Conservation (phyloP, 2,113 vertebrate species). For the Phalacrocorax aristotelis region DNA sequence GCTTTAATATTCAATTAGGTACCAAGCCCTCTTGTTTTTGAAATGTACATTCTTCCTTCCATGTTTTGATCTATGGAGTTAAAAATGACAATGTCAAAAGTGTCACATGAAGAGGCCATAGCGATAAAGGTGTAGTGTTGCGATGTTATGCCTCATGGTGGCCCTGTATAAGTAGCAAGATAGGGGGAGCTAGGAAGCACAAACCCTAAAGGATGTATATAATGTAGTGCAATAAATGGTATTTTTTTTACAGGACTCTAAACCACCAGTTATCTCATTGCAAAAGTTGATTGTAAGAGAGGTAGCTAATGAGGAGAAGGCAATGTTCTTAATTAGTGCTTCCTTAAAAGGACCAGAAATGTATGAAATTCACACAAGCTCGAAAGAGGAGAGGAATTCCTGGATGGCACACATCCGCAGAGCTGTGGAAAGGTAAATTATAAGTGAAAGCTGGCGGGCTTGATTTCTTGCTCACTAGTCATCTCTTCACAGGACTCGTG, state of each 20-base stretch:
- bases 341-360: constrained; percentile 93
- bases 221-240: background rate
- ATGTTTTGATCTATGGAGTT: background rate
- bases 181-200: background rate
- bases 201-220: background rate
- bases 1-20: background rate
- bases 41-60: background rate
- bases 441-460: background rate
- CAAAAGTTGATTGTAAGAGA: constrained; percentile 96
- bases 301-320: constrained; percentile 94
- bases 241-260: constrained; percentile 83
- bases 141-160: background rate
- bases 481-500: background rate
- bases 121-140: background rate
- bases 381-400: constrained; percentile 90
- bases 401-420: constrained; percentile 93
- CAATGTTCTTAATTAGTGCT: constrained; percentile 96
- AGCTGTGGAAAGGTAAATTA: constrained; percentile 87
- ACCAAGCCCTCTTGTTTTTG: background rate
- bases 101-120: background rate
- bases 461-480: background rate
- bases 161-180: background rate
- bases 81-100: background rate
- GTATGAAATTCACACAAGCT: constrained; percentile 93
- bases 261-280: constrained; percentile 90